A percentile compares a stretch with the other conserved stretches of the same genome.
Evolutionary conservation across 2,113 vertebrate genomes (phyloP).

Genomic region (Isurus oxyrinchus): DNA sequence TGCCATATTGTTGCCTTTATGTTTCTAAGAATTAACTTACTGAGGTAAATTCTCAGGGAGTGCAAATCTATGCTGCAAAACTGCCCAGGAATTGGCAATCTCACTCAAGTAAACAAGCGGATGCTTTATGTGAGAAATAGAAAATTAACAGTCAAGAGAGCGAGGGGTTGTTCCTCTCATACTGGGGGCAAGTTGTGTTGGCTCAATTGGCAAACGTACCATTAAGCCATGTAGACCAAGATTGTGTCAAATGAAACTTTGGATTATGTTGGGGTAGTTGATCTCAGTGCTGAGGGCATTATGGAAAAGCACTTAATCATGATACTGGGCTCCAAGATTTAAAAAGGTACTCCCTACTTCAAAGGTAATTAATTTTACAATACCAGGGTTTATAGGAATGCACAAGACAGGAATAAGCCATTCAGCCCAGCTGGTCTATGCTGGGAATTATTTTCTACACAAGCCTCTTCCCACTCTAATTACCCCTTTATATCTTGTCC

Average conservation of each 20-base stretch:
- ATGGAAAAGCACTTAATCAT: not conserved
- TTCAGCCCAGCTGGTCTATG: not conserved
- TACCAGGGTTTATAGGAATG: no score
- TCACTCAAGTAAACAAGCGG: not conserved
- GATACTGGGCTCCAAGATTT: not conserved
- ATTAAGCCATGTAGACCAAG: not conserved
- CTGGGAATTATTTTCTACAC: not conserved
- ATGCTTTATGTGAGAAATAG: not conserved
- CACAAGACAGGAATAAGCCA: not conserved
- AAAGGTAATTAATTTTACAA: not conserved
- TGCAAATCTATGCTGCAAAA: not conserved
- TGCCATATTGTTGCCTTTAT: not conserved
- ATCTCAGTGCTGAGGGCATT: not conserved
- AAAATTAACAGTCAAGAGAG: not conserved
- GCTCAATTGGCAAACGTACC: not conserved
- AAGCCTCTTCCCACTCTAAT: no score
- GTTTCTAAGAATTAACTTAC: not conserved
- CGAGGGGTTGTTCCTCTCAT: not conserved
- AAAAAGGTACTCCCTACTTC: not conserved
- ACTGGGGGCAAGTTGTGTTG: not conserved
- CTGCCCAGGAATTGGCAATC: not conserved
- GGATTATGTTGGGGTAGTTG: not conserved
- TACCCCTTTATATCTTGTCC: no score
- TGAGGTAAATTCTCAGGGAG: not conserved
- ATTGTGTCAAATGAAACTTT: not conserved